phyloP scores from a whole-genome alignment of 2,113 vertebrate species.

The Osmerus mordax region DNA sequence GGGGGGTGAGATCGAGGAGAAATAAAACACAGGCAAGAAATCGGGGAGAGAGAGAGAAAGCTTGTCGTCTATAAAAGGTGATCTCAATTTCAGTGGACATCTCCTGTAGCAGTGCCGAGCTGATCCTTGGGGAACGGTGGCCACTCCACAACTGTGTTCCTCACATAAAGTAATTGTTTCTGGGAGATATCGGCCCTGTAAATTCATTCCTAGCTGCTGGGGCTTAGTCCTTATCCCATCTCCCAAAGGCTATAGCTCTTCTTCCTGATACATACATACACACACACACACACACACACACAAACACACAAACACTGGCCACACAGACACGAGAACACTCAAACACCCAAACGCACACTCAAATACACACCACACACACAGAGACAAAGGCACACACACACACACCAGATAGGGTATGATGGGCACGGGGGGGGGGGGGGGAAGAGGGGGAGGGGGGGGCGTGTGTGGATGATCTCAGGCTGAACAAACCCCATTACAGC shows the following conservation, averaged over 20 bases:
- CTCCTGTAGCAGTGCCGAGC: constrained; percentile 46
- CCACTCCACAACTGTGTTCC: constrained; percentile 69
- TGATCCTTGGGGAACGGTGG: constrained; percentile 43
- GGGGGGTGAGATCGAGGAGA: constrained; percentile 45
- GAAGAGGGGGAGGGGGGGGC: neutral
- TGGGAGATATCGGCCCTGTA: constrained; percentile 57
- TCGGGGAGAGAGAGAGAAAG: constrained; percentile 54
- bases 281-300: constrained; percentile 13
- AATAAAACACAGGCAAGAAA: constrained; percentile 36
- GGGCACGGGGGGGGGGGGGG: neutral
- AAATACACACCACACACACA: constrained; percentile 15
- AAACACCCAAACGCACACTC: constrained; percentile 22
- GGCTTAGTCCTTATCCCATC: constrained; percentile 54
- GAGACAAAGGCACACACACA: constrained; percentile 29
- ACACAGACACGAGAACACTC: constrained; percentile 18
- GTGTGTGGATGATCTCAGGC: constrained; percentile 59
- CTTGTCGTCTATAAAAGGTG: constrained; percentile 60
- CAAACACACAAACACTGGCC: constrained; percentile 15
- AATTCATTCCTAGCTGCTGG: constrained; percentile 63
- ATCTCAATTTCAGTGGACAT: constrained; percentile 59
- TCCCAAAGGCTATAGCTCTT: constrained; percentile 64
- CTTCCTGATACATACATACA: constrained; percentile 26
- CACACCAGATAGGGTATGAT: neutral
- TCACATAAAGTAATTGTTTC: constrained; percentile 70
- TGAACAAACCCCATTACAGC: constrained; percentile 68